These are phyloP conservation scores for Oligia strigilis DNA, from an alignment of 2,888 invertebrate species.

Conservation along the genomic window DNA sequence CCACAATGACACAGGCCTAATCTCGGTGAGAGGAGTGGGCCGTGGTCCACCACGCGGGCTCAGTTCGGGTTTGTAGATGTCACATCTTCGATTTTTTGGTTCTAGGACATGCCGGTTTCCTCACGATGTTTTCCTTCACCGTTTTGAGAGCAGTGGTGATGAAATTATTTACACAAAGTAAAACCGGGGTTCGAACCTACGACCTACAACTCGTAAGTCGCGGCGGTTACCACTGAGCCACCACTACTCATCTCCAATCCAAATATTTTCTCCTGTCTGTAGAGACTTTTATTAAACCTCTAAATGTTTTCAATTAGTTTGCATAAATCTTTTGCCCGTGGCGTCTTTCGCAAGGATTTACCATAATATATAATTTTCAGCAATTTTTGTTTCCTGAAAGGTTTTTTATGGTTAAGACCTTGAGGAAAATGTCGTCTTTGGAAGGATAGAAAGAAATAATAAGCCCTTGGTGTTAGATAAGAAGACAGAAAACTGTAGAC, in stretches of 20 bases:
- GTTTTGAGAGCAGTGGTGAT: no score
- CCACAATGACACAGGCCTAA: no score
- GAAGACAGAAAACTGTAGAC: not conserved
- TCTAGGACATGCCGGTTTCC: no score
- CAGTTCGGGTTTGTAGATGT: no score
- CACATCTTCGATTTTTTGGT: no score
- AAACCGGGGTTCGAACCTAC: no score
- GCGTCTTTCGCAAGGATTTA: not conserved
- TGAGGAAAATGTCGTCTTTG: not conserved
- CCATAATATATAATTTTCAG: not conserved
- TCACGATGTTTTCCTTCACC: no score
- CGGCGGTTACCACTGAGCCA: no score
- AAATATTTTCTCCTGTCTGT: not conserved
- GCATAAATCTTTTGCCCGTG: not conserved
- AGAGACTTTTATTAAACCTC: not conserved
- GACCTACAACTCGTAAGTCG: no score
- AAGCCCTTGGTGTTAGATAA: not conserved
- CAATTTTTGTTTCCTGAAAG: not conserved
- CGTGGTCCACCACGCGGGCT: no score
- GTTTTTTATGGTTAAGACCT: not conserved
- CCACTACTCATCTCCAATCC: not conserved
- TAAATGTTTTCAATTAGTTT: constrained; percentile 21
- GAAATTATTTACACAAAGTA: no score
- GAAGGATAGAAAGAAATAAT: not conserved
- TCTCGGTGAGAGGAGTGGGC: no score